phyloP scores from a whole-genome alignment of 2,888 invertebrate genomes.

The Xestobium rufovillosum region DNA sequence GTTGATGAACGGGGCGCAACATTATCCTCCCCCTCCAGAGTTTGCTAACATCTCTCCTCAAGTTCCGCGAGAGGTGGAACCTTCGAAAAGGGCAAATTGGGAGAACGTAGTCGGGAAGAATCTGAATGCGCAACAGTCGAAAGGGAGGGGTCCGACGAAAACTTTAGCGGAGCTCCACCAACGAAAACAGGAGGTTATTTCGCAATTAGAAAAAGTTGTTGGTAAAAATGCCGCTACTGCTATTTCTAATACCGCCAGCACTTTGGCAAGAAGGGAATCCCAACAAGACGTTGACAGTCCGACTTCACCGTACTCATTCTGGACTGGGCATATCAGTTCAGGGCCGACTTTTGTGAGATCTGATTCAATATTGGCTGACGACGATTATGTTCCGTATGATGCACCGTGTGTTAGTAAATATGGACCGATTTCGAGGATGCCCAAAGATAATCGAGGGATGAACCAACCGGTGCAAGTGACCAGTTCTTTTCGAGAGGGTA shows the following conservation, averaged over 20 bases:
- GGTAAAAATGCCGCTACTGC: conserved; percentile 44
- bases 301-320: conserved; percentile 39
- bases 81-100: conserved; percentile 27
- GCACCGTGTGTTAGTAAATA: conserved; percentile 58
- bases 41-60: conserved; percentile 32
- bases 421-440: conserved; percentile 58
- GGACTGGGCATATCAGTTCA: conserved; percentile 31
- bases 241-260: conserved; percentile 40
- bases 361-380: conserved; percentile 51
- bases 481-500: conserved; percentile 34
- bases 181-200: conserved; percentile 54
- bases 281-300: conserved; percentile 37
- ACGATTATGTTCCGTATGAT: conserved; percentile 62
- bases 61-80: conserved; percentile 19
- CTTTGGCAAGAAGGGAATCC: conserved; percentile 39
- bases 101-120: conserved; percentile 34
- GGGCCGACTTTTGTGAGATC: conserved; percentile 45
- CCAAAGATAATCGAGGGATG: conserved; percentile 29
- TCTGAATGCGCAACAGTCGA: conserved; percentile 29
- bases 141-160: conserved; percentile 41
- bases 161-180: conserved; percentile 53
- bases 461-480: conserved; percentile 31
- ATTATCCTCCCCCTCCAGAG: conserved; percentile 35
- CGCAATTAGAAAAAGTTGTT: conserved; percentile 54
- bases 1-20: conserved; percentile 34